A percentile compares a stretch with the other conserved stretches of the same genome.
Conservation (phyloP, 2,797 vertebrate genomes). For the Tapirus indicus region DNA sequence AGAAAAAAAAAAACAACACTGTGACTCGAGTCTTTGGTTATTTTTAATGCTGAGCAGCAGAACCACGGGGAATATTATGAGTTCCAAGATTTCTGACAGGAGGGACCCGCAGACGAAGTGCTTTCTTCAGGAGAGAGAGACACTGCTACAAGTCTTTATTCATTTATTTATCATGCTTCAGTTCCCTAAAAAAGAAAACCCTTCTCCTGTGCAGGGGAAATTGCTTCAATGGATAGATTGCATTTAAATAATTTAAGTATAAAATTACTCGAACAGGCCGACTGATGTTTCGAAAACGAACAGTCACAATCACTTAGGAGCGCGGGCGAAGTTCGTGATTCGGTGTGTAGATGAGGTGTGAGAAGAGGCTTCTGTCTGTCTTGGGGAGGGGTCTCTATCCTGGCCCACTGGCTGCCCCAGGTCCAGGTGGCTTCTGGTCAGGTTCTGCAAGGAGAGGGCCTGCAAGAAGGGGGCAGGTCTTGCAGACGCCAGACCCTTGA, state of each 20-base stretch:
- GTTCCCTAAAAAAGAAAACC: constrained; percentile 86
- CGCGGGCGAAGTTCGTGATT: constrained; percentile 34
- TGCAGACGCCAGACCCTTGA: not conserved
- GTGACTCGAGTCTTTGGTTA: constrained; percentile 84
- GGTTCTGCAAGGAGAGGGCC: not conserved
- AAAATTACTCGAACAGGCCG: constrained; percentile 85
- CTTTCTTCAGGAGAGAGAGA: constrained; percentile 82
- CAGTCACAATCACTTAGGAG: constrained; percentile 80
- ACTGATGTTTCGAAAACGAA: constrained; percentile 79
- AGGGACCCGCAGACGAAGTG: constrained; percentile 77
- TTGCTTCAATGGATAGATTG: constrained; percentile 83
- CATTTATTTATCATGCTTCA: constrained; percentile 89
- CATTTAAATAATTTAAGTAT: constrained; percentile 87
- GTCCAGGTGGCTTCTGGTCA: not conserved
- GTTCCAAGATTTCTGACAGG: constrained; percentile 86
- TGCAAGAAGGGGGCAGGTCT: not conserved
- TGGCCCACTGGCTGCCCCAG: not conserved
- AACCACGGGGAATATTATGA: constrained; percentile 84
- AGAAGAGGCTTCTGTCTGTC: not conserved
- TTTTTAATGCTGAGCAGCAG: constrained; percentile 85
- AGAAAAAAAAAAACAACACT: constrained; percentile 46
- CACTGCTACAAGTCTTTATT: constrained; percentile 85
- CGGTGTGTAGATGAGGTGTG: not conserved
- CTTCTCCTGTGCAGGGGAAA: constrained; percentile 81
- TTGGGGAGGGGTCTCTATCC: not conserved